Evolutionary conservation across 1,140 invertebrate species (phyloP), one percentile per base, ranked within the genome.

Genomic region (Drosophila seguyi): DNA sequence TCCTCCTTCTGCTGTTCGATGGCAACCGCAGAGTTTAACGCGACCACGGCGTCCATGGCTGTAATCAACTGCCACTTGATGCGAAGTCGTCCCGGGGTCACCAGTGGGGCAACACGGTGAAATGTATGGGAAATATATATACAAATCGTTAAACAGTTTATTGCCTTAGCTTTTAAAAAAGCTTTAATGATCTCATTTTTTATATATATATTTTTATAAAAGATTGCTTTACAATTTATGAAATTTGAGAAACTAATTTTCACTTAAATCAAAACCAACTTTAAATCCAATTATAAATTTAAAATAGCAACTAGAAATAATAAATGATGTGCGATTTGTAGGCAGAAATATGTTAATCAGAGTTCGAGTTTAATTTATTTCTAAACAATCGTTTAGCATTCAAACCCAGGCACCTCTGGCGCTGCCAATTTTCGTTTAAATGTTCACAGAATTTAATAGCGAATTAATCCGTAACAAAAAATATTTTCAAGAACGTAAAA

Each of bases 61-160:
- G 66, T 81, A 81, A 81, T 81, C 79, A 81, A 81, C 79, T 77
- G 79, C 59, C 79, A 81, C 79, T 65, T 55, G 52, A 55, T 53
- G 50, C 50, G 20, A 38, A 53, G 50, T 36, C 66, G 52, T 72
- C 56, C 41, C 58, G 55, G 41, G 59, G 60, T 42, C 25, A 42
- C 47, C 29, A 41, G 14, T 50, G 59, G 79, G 65, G 22, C 25
- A 34, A 27, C 4, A 0, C 7, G 18, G 0, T 11, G n/a, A 38
- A 58, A 34, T 52, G 14, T 20, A 13, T 18, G 7, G 7, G 7
- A 44, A 53, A 58, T 31, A 25, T 10, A 25, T 10, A 11, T 22
- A 56, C 52, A 27, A 29, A 20, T 27, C 4, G 29, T 25, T 6
- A 16, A 53, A 13, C 0, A 52, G 4, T 22, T 36, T 22, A 25